Percentiles rank a stretch among this genome's conserved stretches.
Evolutionary conservation across 2,797 vertebrate genomes (phyloP).

Genomic region (Sarcophilus harrisii): DNA sequence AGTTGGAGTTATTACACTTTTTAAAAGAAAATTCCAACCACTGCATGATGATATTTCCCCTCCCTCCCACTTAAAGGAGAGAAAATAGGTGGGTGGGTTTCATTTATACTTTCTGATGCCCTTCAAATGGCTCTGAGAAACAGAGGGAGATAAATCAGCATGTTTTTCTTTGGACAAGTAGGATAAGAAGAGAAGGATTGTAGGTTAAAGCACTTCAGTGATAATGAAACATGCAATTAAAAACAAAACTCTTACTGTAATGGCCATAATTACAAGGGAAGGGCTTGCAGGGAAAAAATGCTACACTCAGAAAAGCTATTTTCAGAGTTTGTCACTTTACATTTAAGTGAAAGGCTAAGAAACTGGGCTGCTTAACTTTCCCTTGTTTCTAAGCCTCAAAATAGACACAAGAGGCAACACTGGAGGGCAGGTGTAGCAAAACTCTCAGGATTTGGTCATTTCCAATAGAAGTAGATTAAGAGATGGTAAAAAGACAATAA

Average conservation of each 20-base stretch:
- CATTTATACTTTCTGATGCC: not conserved
- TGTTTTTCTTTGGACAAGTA: constrained; percentile 28
- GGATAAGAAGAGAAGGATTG: not conserved
- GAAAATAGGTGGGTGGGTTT: not conserved
- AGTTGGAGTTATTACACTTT: not conserved
- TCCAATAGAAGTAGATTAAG: not conserved
- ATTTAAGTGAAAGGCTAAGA: constrained; percentile 3
- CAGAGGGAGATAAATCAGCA: not conserved
- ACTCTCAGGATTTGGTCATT: not conserved
- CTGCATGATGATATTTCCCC: not conserved
- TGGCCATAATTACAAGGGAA: constrained; percentile 54
- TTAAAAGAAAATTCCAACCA: not conserved
- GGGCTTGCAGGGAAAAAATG: constrained; percentile 48
- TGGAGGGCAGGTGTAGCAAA: not conserved
- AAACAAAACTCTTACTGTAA: constrained; percentile 48
- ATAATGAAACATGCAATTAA: constrained; percentile 62
- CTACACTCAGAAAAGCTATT: constrained; percentile 55
- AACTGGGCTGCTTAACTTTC: constrained; percentile 4
- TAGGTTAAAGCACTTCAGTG: constrained; percentile 52
- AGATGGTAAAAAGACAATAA: not conserved
- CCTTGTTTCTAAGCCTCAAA: constrained; percentile 2
- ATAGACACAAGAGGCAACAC: not conserved
- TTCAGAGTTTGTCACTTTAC: constrained; percentile 47
- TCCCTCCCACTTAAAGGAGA: not conserved
- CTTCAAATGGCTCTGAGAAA: not conserved